These are phyloP conservation scores for Aleiodes sp. DNA, from an alignment of 1,140 invertebrate genomes.

Conservation along the genomic window DNA sequence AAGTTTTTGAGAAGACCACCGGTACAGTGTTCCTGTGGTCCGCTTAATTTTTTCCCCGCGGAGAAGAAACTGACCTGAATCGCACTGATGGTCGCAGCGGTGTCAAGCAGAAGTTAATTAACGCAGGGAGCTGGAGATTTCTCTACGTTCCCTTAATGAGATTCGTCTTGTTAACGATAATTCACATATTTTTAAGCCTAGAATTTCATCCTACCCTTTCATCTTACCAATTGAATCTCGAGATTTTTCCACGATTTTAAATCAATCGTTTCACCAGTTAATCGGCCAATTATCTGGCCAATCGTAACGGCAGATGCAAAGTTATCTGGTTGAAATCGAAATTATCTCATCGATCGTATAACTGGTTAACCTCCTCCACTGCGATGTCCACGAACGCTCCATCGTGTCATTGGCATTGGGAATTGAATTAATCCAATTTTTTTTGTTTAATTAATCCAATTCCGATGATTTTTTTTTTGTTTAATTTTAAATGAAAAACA, in stretches of 20 bases:
- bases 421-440: conserved; percentile 36
- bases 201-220: no score
- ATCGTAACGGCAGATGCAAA: conserved; percentile 45
- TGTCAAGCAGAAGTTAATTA: conserved; percentile 25
- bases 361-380: conserved; percentile 16
- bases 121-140: conserved; percentile 19
- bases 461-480: no score
- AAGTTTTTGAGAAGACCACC: not conserved
- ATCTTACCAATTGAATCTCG: no score
- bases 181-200: no score
- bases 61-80: not conserved
- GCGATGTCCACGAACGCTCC: conserved; percentile 1
- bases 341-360: conserved; percentile 29
- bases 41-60: not conserved
- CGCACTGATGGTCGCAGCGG: no score
- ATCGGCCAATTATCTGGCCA: conserved; percentile 45
- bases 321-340: conserved; percentile 40
- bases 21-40: not conserved
- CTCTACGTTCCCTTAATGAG: conserved; percentile 37
- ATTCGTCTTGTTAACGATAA: not conserved
- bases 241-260: no score
- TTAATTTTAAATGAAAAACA: no score
- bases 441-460: no score
- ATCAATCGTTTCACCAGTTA: conserved; percentile 40
- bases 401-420: conserved; percentile 25